Evolutionary conservation across 2,113 vertebrate species (phyloP).

Genomic region (Donacobius atricapilla): DNA sequence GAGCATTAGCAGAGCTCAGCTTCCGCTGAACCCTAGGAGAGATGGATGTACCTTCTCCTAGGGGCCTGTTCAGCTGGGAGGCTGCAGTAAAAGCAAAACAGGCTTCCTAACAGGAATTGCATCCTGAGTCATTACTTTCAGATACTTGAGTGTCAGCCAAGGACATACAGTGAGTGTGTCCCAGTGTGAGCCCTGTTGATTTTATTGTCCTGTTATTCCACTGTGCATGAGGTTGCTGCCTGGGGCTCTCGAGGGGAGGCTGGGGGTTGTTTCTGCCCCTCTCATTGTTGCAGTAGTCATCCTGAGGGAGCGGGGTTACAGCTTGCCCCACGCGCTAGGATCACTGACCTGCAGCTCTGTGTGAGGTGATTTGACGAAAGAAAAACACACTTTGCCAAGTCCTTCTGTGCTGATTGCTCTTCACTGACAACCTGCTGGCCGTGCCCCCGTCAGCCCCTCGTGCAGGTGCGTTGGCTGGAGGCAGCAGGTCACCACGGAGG

Average conservation of each 20-base stretch:
- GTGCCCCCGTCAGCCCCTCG: fast-evolving
- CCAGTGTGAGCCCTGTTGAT: background rate
- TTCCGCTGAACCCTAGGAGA: background rate
- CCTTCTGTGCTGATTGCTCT: background rate
- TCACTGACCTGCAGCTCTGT: background rate
- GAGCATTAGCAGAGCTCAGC: constrained; percentile 7
- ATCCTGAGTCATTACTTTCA: constrained; percentile 27
- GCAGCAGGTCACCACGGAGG: too few species aligned
- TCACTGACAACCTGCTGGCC: background rate
- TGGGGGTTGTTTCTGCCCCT: background rate
- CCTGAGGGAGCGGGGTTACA: background rate
- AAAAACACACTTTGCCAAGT: background rate
- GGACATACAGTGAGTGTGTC: background rate
- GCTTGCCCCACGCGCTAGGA: background rate
- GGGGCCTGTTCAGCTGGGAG: background rate
- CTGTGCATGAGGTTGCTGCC: fast-evolving
- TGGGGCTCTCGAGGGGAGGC: background rate
- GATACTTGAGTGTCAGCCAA: constrained; percentile 17
- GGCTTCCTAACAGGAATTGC: background rate
- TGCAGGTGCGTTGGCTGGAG: background rate
- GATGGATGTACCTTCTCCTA: background rate
- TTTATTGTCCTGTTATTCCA: background rate
- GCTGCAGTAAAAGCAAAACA: background rate
- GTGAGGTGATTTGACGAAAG: background rate
- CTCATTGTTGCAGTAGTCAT: background rate